Evolutionary conservation across 2,113 vertebrate genomes (phyloP).

Genomic region (Heterochromis multidens): DNA sequence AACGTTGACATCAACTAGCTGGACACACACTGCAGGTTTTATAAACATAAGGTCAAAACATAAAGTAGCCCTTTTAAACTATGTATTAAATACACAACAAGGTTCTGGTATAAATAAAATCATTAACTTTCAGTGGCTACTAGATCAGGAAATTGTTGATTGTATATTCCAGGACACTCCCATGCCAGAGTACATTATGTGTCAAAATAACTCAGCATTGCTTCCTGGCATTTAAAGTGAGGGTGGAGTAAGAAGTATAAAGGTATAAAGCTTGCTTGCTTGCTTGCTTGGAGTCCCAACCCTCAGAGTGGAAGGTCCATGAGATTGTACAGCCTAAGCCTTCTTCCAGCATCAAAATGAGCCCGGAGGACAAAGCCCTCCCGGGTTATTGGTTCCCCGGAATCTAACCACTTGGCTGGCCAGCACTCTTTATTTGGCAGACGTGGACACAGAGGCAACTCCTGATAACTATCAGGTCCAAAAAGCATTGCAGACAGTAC

Average conservation of each 20-base stretch:
- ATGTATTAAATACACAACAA: not conserved
- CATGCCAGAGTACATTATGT: slow-evolving; percentile 2
- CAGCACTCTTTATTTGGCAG: slow-evolving; percentile 45
- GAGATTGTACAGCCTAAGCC: slow-evolving; percentile 22
- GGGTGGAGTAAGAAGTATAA: slow-evolving; percentile 37
- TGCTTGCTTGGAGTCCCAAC: slow-evolving; percentile 11
- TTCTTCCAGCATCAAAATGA: slow-evolving; percentile 65
- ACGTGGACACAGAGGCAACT: slow-evolving; percentile 20
- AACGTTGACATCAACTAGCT: not conserved
- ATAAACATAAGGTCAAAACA: not conserved
- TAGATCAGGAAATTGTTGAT: not conserved
- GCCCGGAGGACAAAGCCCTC: slow-evolving; percentile 62
- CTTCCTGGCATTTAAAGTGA: slow-evolving; percentile 15
- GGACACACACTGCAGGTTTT: not conserved
- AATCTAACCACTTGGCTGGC: slow-evolving; percentile 63
- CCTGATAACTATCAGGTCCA: slow-evolving; percentile 37
- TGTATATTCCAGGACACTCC: slow-evolving; percentile 14
- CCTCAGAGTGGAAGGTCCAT: slow-evolving; percentile 35
- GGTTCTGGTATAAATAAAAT: not conserved
- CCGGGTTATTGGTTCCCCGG: slow-evolving; percentile 57
- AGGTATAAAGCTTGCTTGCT: slow-evolving; percentile 5
- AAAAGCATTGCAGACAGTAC: not conserved
- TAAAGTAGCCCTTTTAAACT: not conserved
- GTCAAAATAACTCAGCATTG: slow-evolving; percentile 4
- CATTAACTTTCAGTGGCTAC: not conserved